These are phyloP conservation scores for Drosophila sordidula DNA, from an alignment of 2,888 invertebrate species.

Conservation along the genomic window DNA sequence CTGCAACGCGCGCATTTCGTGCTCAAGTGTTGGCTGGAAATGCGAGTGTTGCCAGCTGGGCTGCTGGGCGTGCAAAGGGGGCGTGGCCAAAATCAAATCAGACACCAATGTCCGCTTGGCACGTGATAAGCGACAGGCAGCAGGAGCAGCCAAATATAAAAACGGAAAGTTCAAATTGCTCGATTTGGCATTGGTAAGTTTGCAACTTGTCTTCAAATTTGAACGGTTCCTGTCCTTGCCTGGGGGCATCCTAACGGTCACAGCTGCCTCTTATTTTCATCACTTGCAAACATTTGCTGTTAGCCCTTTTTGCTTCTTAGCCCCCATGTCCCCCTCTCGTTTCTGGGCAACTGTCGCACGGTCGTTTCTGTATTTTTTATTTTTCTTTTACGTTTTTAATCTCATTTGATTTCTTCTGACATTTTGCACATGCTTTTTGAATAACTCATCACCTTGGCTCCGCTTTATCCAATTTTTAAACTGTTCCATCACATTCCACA, in stretches of 20 bases:
- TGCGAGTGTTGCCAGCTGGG: not conserved
- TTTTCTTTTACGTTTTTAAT: slow-evolving; percentile 44
- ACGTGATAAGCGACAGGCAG: slow-evolving; percentile 47
- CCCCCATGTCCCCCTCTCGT: not conserved
- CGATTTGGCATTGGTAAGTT: slow-evolving; percentile 46
- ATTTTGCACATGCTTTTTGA: slow-evolving; percentile 74
- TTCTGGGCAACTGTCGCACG: slow-evolving; percentile 12
- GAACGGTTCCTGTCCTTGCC: slow-evolving; percentile 42
- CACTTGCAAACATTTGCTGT: slow-evolving; percentile 19
- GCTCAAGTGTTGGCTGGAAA: slow-evolving; percentile 57
- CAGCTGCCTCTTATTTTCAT: slow-evolving; percentile 42
- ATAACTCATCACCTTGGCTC: slow-evolving; percentile 73
- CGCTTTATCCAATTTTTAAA: slow-evolving; percentile 43
- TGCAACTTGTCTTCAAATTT: slow-evolving; percentile 38
- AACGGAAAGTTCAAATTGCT: slow-evolving; percentile 68
- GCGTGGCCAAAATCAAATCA: slow-evolving; percentile 66
- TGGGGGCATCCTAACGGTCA: slow-evolving; percentile 30
- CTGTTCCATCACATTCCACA: slow-evolving; percentile 53
- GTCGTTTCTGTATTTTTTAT: slow-evolving; percentile 16
- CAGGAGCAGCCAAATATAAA: slow-evolving; percentile 28
- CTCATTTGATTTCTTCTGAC: slow-evolving; percentile 76
- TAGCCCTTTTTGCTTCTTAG: slow-evolving; percentile 20
- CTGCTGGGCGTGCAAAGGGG: not conserved
- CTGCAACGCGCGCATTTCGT: slow-evolving; percentile 45
- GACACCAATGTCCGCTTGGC: slow-evolving; percentile 62